These are phyloP conservation scores for Cichlasoma orientale DNA, from an alignment of 2,797 vertebrate genomes.

Conservation along the genomic window DNA sequence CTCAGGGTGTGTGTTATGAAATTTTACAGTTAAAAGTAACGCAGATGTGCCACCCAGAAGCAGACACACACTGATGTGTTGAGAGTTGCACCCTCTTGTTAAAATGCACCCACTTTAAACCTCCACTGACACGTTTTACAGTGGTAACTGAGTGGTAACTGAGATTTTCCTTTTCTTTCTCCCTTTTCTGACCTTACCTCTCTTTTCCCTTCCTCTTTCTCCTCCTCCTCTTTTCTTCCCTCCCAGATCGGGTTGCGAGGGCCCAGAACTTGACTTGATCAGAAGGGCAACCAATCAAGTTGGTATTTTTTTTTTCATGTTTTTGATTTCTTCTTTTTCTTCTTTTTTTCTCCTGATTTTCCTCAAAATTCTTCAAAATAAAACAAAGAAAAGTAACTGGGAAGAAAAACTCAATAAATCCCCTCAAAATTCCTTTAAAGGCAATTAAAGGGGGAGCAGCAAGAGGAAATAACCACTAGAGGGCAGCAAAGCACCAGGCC, in stretches of 20 bases:
- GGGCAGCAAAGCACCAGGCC: constrained; percentile 32
- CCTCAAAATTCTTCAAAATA: neutral
- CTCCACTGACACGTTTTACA: constrained; percentile 36
- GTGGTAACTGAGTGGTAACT: constrained; percentile 58
- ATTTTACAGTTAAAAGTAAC: constrained; percentile 29
- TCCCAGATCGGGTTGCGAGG: constrained; percentile 81
- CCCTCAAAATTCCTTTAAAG: neutral
- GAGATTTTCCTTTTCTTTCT: constrained; percentile 49
- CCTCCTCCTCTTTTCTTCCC: constrained; percentile 55
- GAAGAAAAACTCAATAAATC: neutral
- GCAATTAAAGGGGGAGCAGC: neutral
- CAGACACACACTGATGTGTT: constrained; percentile 9
- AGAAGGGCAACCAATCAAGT: constrained; percentile 73
- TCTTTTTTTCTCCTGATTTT: constrained; percentile 18
- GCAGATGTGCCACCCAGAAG: neutral
- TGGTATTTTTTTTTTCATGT: constrained; percentile 57
- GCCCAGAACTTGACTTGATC: constrained; percentile 81
- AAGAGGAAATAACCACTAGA: constrained; percentile 50
- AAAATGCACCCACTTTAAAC: constrained; percentile 8
- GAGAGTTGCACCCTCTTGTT: constrained; percentile 33
- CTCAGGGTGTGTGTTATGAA: neutral
- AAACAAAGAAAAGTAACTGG: constrained; percentile 6
- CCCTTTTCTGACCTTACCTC: constrained; percentile 25
- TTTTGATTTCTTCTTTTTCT: constrained; percentile 22
- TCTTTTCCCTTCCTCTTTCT: constrained; percentile 18